These are phyloP conservation scores for Fistularia commersonii DNA, from an alignment of 2,797 vertebrate species.

Conservation along the genomic window DNA sequence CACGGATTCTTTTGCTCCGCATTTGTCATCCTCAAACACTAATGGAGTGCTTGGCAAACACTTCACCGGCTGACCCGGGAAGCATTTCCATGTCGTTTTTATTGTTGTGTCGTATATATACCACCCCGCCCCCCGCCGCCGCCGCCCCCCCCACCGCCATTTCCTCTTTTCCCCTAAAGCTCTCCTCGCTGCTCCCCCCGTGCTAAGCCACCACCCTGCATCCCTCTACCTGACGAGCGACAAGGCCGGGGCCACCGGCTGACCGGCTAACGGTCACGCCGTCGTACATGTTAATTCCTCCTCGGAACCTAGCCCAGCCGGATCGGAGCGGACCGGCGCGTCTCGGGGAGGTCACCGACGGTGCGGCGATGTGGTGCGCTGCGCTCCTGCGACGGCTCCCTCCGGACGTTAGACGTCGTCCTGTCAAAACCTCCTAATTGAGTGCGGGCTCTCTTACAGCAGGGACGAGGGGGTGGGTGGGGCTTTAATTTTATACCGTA, in stretches of 20 bases:
- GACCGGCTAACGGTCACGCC: slow-evolving; percentile 97
- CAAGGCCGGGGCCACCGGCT: slow-evolving; percentile 89
- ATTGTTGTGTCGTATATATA: slow-evolving; percentile 22
- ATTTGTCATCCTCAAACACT: slow-evolving; percentile 65
- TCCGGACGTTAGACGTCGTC: slow-evolving; percentile 71
- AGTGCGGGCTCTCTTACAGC: slow-evolving; percentile 69
- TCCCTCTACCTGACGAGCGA: slow-evolving; percentile 94
- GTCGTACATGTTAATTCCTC: slow-evolving; percentile 97
- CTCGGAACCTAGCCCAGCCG: slow-evolving; percentile 51
- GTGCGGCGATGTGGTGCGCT: slow-evolving; percentile 47
- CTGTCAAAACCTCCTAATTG: slow-evolving; percentile 72
- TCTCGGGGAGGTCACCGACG: slow-evolving; percentile 48
- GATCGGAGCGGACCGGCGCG: slow-evolving; percentile 33
- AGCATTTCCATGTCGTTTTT: slow-evolving; percentile 48
- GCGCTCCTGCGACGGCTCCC: slow-evolving; percentile 49
- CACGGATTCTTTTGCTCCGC: slow-evolving; percentile 65
- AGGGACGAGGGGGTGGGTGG: no score
- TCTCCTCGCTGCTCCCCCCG: slow-evolving; percentile 4
- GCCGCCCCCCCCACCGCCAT: no score
- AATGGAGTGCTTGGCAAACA: slow-evolving; percentile 58
- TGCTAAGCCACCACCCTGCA: slow-evolving; percentile 78
- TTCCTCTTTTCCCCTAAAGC: slow-evolving; percentile 11
- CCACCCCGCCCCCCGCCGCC: slow-evolving; percentile 20
- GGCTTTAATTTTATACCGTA: slow-evolving; percentile 68
- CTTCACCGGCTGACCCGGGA: slow-evolving; percentile 51